Evolutionary conservation across 2,113 vertebrate species (phyloP).

Genomic region (Triplophysa siluroides): DNA sequence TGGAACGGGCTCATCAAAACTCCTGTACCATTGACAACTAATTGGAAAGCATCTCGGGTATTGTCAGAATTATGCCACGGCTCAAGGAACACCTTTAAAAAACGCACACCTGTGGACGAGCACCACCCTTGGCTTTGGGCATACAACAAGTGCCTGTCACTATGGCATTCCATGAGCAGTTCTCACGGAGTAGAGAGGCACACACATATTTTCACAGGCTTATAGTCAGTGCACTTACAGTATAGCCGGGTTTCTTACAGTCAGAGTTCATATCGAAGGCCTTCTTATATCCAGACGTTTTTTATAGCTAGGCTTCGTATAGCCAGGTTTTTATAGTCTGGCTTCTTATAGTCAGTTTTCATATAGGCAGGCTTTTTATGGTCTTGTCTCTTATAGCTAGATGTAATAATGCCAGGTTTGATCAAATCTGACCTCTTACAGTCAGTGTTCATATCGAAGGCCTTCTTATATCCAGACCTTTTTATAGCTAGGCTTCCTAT

Average conservation of each 20-base stretch:
- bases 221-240: background rate
- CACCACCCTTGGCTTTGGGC: conserved; percentile 36
- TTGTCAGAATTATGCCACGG: conserved; percentile 59
- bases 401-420: too few species aligned
- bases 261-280: too few species aligned
- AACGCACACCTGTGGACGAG: conserved; percentile 43
- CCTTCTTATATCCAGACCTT: too few species aligned
- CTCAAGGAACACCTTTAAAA: conserved; percentile 40
- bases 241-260: background rate
- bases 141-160: conserved; percentile 3
- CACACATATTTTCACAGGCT: conserved; percentile 4
- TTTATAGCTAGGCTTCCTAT: too few species aligned
- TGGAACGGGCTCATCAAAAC: conserved; percentile 70
- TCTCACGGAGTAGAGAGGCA: conserved; percentile 27
- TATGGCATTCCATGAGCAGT: conserved; percentile 10
- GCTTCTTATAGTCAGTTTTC: too few species aligned
- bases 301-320: too few species aligned
- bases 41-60: conserved; percentile 62
- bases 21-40: conserved; percentile 68
- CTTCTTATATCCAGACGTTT: too few species aligned
- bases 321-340: too few species aligned
- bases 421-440: too few species aligned
- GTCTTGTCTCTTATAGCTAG: too few species aligned
- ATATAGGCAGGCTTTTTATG: too few species aligned
- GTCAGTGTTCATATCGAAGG: too few species aligned